Conservation (phyloP, 2,888 invertebrate genomes). For the Eudemis profundana region DNA sequence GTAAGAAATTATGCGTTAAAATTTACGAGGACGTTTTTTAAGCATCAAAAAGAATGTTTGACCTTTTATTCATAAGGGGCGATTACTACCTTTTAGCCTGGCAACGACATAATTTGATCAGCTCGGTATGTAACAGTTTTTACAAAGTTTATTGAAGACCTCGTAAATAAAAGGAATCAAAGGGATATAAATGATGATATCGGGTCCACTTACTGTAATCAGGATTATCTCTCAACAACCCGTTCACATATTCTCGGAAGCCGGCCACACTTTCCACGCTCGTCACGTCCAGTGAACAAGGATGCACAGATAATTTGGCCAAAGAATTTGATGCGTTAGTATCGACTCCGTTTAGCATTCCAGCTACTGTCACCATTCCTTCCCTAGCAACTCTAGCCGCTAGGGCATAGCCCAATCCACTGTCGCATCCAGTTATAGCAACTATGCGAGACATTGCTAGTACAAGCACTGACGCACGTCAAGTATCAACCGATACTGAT, state of each 20-base stretch:
- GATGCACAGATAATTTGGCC: constrained; percentile 69
- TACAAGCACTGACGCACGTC: not conserved
- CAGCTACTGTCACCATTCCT: constrained; percentile 91
- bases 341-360: constrained; percentile 85
- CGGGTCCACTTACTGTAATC: constrained; percentile 81
- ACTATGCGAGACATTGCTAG: constrained; percentile 76
- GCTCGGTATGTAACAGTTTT: too few relatives aligned
- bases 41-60: too few relatives aligned
- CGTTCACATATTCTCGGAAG: constrained; percentile 77
- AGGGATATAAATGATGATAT: not conserved
- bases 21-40: too few relatives aligned
- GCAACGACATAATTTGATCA: too few relatives aligned
- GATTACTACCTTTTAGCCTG: too few relatives aligned
- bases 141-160: too few relatives aligned
- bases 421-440: constrained; percentile 94
- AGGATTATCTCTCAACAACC: constrained; percentile 78
- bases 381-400: constrained; percentile 86
- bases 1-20: too few relatives aligned
- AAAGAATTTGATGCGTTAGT: constrained; percentile 81
- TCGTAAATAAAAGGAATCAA: not conserved
- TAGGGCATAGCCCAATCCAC: constrained; percentile 91
- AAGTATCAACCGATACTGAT: not conserved
- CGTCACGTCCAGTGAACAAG: constrained; percentile 88
- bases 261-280: constrained; percentile 82
- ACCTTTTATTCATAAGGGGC: too few relatives aligned